Evolutionary conservation across 35 echinoderm and acorn worm species (phyloP), one percentile per base, ranked within the genome.

Genomic region (Stichopus chloronotus): DNA sequence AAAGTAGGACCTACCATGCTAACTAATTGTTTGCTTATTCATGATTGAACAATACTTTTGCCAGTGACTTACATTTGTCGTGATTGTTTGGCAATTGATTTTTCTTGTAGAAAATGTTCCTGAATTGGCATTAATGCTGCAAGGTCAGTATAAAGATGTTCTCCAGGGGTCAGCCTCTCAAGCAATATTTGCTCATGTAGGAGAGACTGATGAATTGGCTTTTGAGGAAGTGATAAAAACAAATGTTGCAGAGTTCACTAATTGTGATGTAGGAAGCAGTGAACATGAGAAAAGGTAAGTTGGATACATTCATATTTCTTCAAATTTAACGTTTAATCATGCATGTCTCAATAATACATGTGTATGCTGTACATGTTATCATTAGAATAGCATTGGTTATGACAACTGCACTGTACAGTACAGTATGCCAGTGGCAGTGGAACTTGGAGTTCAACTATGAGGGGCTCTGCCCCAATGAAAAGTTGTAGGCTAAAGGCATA

Each of bases 241-340:
- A 85, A 85, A 85, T 58, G 55, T 85, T 56, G 52, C 30, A 85
- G 82, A 85, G 5, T 85, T 85, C 11, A 9, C 58, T 8, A 55
- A 82, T 10, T 16, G 55, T 55, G 24, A 16, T 85, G 17, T 25
- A 20, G 14, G 52, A 21, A 56, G n/a, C 17, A 23, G 58, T 59
- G 82, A 85, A 6, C 56, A 85, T 5, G 17, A 21, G 3, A 85
- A 85, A 4, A 85, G 82, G 82, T 85, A 16, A 83, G 13, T 83
- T 17, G 2, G 6, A 53, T 6, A 52, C 17, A 17, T 17, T 16
- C 78, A 80, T 55, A 1, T 17, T 6, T 21, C 11, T 13, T 13
- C 65, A 71, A n/a, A 1, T 71, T 8, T 22, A 78, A 23, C 11
- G 23, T 78, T 78, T 6, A 6, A 25, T 23, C 10, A 17, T 21